Evolutionary conservation across 2,888 invertebrate species (phyloP), one percentile per base, ranked within the genome.

Genomic region (Fissipunctia ypsillon): DNA sequence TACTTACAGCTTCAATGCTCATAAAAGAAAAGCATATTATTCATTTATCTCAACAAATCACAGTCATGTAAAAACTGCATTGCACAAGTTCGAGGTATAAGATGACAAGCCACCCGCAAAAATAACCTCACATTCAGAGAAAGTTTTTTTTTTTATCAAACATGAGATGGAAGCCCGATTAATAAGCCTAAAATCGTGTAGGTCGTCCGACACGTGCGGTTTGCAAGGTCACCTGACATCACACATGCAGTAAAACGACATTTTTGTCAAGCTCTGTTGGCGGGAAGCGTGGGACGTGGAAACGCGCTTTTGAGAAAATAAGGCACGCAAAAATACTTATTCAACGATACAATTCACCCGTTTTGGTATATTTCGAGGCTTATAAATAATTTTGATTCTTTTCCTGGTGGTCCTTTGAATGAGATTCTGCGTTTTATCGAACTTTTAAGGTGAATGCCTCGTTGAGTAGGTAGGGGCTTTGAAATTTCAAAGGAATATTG

Each of bases 161-260:
- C 60, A 61, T 69, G 57, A 73, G 61, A 61, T 67, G 64, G 38
- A 64, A 72, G 59, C 52, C n/a, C 57, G 63, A 72, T 78, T 79
- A 79, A 73, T 76, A 76, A 83, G 67, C 78, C 76, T 83, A 84
- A 83, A 85, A 73, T 78, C 66, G 82, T 81, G 86, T 87, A 80
- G 85, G 85, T 86, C 72, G 77, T 66, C 63, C n/a, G 72, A 69
- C 81, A 81, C 84, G 83, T 84, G 85, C 72, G 76, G 76, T 67
- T 71, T 78, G 82, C 88, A 88, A 88, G 88, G 88, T 88, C 88
- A 78, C 56, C 64, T 89, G 89, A 88, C 86, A 87, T 90, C 88
- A 89, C 83, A 85, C 74, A 78, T 89, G 90, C 90, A 89, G 87
- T 86, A 84, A 76, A 84, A 85, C 87, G 84, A 89, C 86, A 88